These are phyloP conservation scores for Rissa tridactyla DNA, from an alignment of 2,113 vertebrate genomes.

Conservation along the genomic window DNA sequence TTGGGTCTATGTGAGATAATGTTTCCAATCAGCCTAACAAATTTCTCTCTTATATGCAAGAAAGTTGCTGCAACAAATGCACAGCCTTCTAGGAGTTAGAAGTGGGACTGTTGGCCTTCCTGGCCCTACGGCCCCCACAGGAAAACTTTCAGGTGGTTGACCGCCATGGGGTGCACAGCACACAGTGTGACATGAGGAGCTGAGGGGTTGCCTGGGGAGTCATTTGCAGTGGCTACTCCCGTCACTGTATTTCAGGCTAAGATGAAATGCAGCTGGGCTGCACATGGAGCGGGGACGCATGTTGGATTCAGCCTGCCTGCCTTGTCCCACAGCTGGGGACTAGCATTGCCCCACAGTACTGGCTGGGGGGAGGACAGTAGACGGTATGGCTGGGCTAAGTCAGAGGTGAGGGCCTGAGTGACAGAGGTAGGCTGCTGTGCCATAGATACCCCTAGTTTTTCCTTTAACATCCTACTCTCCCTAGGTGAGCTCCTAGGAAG, in stretches of 20 bases:
- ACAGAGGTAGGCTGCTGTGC: neutral
- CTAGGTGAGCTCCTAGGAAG: neutral
- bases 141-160: neutral
- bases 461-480: neutral
- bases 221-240: neutral
- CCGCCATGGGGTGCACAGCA: fast-evolving
- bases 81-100: neutral
- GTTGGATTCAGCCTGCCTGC: neutral
- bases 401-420: neutral
- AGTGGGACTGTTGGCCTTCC: neutral
- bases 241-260: neutral
- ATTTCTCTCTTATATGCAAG: neutral
- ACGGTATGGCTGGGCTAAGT: fast-evolving
- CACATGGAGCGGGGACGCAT: neutral
- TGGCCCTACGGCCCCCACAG: neutral
- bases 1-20: neutral
- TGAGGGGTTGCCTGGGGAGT: neutral
- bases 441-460: fast-evolving
- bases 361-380: neutral
- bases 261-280: neutral
- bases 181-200: fast-evolving
- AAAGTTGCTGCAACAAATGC: neutral
- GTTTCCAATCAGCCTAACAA: neutral
- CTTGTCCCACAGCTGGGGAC: neutral
- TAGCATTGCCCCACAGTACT: fast-evolving